Evolutionary conservation across 2,797 vertebrate species (phyloP).

Genomic region (Catamblyrhynchus diadema): DNA sequence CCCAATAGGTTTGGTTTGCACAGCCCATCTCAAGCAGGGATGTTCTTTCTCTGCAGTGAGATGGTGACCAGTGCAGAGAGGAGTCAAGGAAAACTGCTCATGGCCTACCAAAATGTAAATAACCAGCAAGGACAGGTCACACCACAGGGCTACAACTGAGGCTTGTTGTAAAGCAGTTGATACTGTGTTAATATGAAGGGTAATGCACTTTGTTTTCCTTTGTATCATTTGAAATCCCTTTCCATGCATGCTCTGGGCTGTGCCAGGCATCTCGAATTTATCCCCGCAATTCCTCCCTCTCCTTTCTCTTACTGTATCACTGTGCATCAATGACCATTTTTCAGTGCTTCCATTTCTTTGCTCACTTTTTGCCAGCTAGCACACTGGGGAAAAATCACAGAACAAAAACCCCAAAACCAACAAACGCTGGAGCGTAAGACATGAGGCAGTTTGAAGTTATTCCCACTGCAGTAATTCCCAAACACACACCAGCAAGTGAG

Average conservation of each 20-base stretch:
- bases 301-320: not conserved
- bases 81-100: not conserved
- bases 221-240: not conserved
- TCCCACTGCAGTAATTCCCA: not conserved
- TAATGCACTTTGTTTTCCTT: not conserved
- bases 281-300: not conserved
- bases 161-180: not conserved
- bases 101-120: not conserved
- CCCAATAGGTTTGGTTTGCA: not conserved
- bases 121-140: not conserved
- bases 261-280: not conserved
- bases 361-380: not conserved
- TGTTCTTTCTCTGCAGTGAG: not conserved
- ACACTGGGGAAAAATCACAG: fast-evolving
- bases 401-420: not conserved
- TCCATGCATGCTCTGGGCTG: not conserved
- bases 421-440: not conserved
- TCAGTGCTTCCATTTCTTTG: not conserved
- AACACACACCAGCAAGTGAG: fast-evolving
- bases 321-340: not conserved
- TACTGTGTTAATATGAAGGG: not conserved
- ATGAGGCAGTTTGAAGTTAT: not conserved
- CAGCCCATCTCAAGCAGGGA: not conserved
- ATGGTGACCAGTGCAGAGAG: not conserved
- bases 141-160: fast-evolving